Evolutionary conservation across 2,113 vertebrate genomes (phyloP).

Genomic region (Heterochromis multidens): DNA sequence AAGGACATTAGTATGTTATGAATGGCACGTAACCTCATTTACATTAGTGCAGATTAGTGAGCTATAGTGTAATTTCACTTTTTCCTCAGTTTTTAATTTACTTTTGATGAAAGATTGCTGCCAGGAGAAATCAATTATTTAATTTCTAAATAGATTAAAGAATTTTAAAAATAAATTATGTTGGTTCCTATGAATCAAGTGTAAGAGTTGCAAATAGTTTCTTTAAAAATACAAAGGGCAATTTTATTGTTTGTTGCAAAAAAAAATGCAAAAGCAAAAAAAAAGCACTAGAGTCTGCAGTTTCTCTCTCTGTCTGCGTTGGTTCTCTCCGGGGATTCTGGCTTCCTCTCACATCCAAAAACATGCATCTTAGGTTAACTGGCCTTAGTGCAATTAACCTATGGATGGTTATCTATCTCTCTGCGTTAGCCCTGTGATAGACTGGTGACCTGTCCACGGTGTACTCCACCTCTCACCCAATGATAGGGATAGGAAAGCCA

Average conservation of each 20-base stretch:
- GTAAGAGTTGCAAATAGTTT: not conserved
- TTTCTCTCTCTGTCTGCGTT: too few relatives aligned
- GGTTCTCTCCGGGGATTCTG: too few relatives aligned
- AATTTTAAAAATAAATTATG: not conserved
- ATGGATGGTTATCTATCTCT: not conserved
- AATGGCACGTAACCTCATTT: not conserved
- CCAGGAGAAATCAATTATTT: not conserved
- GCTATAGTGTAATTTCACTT: not conserved
- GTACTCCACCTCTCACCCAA: not conserved
- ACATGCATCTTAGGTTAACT: too few relatives aligned
- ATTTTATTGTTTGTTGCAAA: not conserved
- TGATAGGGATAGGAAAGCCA: not conserved
- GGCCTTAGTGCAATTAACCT: too few relatives aligned
- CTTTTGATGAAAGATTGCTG: not conserved
- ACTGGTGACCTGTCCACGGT: not conserved
- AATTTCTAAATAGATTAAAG: not conserved
- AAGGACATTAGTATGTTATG: not conserved
- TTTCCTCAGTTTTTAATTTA: not conserved
- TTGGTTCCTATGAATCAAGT: not conserved
- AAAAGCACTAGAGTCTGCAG: too few relatives aligned
- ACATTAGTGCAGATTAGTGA: not conserved
- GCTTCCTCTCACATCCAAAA: too few relatives aligned
- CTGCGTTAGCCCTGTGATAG: not conserved
- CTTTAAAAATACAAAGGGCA: not conserved
- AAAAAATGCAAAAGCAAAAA: fast-evolving